Evolutionary conservation across 2,797 vertebrate species (phyloP).

Genomic region (Myotis myotis): DNA sequence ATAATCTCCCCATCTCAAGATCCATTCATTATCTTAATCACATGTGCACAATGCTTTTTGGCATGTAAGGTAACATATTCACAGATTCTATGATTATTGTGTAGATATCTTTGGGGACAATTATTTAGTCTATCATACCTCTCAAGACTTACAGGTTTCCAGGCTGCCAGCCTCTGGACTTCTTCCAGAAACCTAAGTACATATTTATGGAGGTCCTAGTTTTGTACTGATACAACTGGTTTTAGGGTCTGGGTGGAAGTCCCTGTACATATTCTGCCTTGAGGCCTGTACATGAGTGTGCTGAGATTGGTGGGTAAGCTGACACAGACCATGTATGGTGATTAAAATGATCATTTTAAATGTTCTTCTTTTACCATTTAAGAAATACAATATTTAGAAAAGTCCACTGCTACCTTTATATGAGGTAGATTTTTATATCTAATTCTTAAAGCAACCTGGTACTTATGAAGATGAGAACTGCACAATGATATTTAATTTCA

Average conservation of each 20-base stretch:
- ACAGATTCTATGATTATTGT: background rate
- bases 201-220: background rate
- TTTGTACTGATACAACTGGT: background rate
- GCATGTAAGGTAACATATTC: background rate
- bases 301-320: background rate
- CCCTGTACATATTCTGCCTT: background rate
- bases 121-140: background rate
- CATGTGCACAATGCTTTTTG: background rate
- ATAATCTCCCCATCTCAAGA: background rate
- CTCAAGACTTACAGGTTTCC: background rate
- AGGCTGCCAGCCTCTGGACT: background rate
- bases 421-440: conserved; percentile 66
- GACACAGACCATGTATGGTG: conserved; percentile 48
- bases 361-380: conserved; percentile 74
- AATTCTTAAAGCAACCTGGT: conserved; percentile 51
- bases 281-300: background rate
- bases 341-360: conserved; percentile 80
- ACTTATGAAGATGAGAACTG: conserved; percentile 79
- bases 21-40: background rate
- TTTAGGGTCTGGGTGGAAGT: background rate
- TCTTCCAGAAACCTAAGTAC: background rate
- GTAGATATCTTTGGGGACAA: background rate
- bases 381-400: conserved; percentile 80
- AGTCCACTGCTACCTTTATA: conserved; percentile 72
- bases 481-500: conserved; percentile 65